Conservation (phyloP, 2,797 vertebrate genomes). For the Cirrhinus mrigala region DNA sequence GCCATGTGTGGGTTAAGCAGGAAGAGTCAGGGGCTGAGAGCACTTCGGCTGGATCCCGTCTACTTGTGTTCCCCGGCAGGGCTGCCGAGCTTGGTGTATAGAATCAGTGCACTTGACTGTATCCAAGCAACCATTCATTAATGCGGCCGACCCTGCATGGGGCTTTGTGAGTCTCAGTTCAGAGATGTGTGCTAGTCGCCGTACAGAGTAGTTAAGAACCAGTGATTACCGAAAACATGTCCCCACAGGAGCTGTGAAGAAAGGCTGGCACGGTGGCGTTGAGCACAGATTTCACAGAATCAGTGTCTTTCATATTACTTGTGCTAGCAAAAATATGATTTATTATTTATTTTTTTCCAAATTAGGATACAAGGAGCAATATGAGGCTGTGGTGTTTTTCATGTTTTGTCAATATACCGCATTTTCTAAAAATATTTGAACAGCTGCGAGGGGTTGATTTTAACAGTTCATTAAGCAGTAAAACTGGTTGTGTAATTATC, state of each 20-base stretch:
- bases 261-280: constrained; percentile 44
- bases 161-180: constrained; percentile 55
- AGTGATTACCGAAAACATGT: constrained; percentile 63
- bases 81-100: constrained; percentile 14
- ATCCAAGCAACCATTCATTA: constrained; percentile 66
- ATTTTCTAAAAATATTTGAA: constrained; percentile 32
- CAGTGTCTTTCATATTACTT: background rate
- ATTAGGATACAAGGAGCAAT: background rate
- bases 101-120: constrained; percentile 53
- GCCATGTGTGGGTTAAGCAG: constrained; percentile 46
- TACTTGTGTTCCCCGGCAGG: constrained; percentile 38
- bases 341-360: background rate
- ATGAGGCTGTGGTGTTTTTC: constrained; percentile 6
- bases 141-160: constrained; percentile 37
- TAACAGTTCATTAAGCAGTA: constrained; percentile 52
- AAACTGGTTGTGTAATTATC: constrained; percentile 27
- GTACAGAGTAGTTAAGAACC: constrained; percentile 56
- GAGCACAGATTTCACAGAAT: constrained; percentile 18
- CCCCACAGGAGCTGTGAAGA: constrained; percentile 49
- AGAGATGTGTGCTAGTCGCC: constrained; percentile 50
- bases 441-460: constrained; percentile 44
- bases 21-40: constrained; percentile 43
- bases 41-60: constrained; percentile 40
- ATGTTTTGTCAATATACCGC: constrained; percentile 34
- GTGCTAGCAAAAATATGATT: background rate